Evolutionary conservation across 2,888 invertebrate species (phyloP).

Genomic region (Hypena proboscidalis): DNA sequence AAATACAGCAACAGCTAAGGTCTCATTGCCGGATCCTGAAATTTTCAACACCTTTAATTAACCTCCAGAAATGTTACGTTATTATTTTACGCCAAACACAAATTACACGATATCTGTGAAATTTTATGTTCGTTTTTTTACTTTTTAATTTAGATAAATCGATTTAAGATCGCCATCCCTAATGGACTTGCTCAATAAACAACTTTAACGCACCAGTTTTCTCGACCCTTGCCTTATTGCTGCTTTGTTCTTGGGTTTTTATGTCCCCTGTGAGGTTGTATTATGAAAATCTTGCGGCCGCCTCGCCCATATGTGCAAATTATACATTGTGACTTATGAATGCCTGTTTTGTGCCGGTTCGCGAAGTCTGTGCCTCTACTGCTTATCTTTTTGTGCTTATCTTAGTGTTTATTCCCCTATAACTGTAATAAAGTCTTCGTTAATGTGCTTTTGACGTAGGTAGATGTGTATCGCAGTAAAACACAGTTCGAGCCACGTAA

Average conservation of each 20-base stretch:
- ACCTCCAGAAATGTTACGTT: too few species aligned
- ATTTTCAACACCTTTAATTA: too few species aligned
- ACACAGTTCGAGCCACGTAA: too few species aligned
- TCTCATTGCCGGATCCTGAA: too few species aligned
- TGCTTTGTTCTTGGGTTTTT: constrained; percentile 40
- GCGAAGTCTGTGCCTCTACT: background rate
- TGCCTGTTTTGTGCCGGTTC: constrained; percentile 13
- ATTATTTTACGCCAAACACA: too few species aligned
- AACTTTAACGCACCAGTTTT: constrained; percentile 45
- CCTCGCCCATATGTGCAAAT: constrained; percentile 19
- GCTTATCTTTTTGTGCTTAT: constrained; percentile 2
- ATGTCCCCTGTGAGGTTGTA: constrained; percentile 17
- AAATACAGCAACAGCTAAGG: too few species aligned
- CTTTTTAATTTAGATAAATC: too few species aligned
- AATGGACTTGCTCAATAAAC: constrained; percentile 44
- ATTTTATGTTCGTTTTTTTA: too few species aligned
- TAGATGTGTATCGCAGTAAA: too few species aligned
- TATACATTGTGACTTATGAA: constrained; percentile 19
- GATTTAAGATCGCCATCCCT: too few species aligned
- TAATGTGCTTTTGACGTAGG: too few species aligned
- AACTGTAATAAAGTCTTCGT: background rate
- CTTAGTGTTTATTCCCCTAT: background rate
- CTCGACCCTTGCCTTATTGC: constrained; percentile 34
- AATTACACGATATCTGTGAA: too few species aligned
- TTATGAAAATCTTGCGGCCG: constrained; percentile 29